Conservation (phyloP, 2,888 invertebrate genomes). For the Leptarthrus brevirostris region DNA sequence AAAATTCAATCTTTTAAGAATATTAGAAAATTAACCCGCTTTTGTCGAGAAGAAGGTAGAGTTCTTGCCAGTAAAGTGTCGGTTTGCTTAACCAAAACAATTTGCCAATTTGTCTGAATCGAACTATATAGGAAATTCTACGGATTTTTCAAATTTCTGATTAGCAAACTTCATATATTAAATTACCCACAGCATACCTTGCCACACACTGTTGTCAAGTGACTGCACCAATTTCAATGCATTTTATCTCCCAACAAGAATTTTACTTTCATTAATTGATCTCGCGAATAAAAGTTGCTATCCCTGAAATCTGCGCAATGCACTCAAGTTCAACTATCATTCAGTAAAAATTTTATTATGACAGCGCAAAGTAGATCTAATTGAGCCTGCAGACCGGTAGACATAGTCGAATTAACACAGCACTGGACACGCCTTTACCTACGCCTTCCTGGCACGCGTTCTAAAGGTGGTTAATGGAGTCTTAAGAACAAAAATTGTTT, state of each 20-base stretch:
- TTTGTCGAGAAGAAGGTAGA: too few species aligned
- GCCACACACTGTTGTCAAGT: too few species aligned
- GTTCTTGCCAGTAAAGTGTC: too few species aligned
- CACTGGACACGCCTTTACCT: conserved; percentile 30
- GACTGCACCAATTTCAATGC: conserved; percentile 1
- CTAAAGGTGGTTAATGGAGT: conserved; percentile 18
- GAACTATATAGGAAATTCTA: too few species aligned
- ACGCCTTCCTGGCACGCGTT: neutral
- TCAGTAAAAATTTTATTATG: conserved; percentile 20
- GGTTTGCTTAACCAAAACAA: too few species aligned
- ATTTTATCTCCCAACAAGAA: neutral
- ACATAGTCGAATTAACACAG: conserved; percentile 16
- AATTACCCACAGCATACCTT: too few species aligned
- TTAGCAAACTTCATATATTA: too few species aligned
- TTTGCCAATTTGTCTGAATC: too few species aligned
- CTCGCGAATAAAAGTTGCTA: conserved; percentile 12
- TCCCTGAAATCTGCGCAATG: conserved; percentile 12
- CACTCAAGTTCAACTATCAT: conserved; percentile 33
- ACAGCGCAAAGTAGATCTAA: conserved; percentile 19
- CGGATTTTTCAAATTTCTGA: too few species aligned
- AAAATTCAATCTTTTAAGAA: too few species aligned
- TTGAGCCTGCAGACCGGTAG: conserved; percentile 23
- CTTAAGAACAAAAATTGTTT: conserved; percentile 35
- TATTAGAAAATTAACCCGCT: too few species aligned
- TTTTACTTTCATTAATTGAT: conserved; percentile 37